Base-by-base conservation (phyloP, 2,888 invertebrate genomes). In the Cephus sareptanus region DNA sequence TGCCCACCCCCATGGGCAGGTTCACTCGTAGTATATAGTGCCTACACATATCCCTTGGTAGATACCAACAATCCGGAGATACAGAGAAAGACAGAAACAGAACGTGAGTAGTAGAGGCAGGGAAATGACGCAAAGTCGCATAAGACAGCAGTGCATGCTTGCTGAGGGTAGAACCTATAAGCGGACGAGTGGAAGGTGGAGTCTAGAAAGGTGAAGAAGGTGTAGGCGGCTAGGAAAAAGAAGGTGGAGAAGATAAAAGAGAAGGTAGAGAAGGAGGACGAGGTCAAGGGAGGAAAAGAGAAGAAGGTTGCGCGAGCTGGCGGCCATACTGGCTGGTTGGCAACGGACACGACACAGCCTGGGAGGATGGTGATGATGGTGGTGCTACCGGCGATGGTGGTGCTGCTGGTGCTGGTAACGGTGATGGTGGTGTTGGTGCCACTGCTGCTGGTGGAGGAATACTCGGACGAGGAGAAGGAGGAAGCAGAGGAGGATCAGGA, bases 341-440 rank as follows among this genome's bases (percentile, higher is more conserved):
- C 88, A 88, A 78, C 74, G 73, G 79, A 87, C 83, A 85, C 85
- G 87, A 87, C 85, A 87, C 83, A 85, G 85, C 86, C 85, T 78
- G 74, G 84, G 75, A 75, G 75, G 79, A 79, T 79, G 75, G 80
- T 81, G 79, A 80, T 79, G 82, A 81, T 56, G 73, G 75, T 69
- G 79, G 75, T 80, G 69, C 56, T 56, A 15, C 56, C 56, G 56
- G 23, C 23, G 23, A 56, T 56, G 56, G 56, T 56, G 56, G 56
- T 56, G 23, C 56, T 56, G 56, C 81, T 84, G 81, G 92, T 91
- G 92, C 91, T 92, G 92, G 92, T 92, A 93, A 78, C 78, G 77
- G 78, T 73, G 80, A 74, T 23, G 56, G 56, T 56, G 56, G 56
- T 56, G 56, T 56, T 23, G 56, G 56, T 23, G 56, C 77, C 79